phyloP scores from a whole-genome alignment of 2,113 vertebrate species.

The Mirza zaza region DNA sequence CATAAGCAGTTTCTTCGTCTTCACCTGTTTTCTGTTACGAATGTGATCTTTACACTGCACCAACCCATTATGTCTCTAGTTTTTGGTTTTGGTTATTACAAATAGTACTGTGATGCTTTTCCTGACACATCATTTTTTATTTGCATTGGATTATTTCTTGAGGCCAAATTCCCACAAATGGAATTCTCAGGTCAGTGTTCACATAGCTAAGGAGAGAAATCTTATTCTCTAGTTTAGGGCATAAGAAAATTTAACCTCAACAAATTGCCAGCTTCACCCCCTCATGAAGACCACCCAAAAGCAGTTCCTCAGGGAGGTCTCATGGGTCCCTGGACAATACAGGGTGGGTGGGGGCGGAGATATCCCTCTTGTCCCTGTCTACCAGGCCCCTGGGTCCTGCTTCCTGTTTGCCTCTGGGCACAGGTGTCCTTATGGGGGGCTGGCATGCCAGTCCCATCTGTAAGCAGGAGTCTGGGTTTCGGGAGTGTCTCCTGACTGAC shows the following conservation, averaged over 20 bases:
- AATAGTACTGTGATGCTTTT: background rate
- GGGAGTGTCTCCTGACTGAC: background rate
- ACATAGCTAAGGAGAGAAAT: background rate
- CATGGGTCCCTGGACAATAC: too few species aligned
- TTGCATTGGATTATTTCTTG: background rate
- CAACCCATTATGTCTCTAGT: background rate
- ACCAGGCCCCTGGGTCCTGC: background rate
- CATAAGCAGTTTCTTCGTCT: rapidly evolving
- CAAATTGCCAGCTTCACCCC: background rate
- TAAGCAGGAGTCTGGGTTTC: background rate
- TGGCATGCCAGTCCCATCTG: background rate
- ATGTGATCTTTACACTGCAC: too few species aligned
- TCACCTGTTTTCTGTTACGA: background rate
- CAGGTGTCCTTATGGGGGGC: background rate
- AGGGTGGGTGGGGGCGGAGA: background rate
- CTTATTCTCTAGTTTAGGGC: background rate
- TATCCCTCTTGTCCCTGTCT: too few species aligned
- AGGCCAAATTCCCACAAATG: background rate
- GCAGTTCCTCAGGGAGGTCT: background rate
- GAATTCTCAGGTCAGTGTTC: background rate
- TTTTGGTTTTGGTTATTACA: background rate
- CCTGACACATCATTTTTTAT: background rate
- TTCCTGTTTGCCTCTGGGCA: background rate
- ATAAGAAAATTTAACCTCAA: background rate
- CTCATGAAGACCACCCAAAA: background rate